Evolutionary conservation across 2,113 vertebrate genomes (phyloP).

Genomic region (Chionomys nivalis): DNA sequence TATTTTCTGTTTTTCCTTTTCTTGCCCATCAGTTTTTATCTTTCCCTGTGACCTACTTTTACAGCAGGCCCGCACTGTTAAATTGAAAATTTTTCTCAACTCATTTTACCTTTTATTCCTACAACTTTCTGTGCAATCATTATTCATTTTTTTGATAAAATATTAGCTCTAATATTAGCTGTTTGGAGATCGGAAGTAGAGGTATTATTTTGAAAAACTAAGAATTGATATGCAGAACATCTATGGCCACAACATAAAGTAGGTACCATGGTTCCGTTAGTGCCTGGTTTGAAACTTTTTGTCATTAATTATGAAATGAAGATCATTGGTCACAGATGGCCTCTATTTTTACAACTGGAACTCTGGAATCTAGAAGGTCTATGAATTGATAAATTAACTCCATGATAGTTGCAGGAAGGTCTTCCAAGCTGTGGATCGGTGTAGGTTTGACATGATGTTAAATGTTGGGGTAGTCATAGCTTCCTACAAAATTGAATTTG

Average conservation of each 20-base stretch:
- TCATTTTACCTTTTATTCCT: neutral
- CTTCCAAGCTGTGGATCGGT: neutral
- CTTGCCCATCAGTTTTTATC: neutral
- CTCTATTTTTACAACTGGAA: conserved; percentile 46
- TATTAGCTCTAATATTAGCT: neutral
- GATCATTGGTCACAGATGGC: neutral
- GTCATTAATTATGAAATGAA: neutral
- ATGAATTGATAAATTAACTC: neutral
- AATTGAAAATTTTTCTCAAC: conserved; percentile 15
- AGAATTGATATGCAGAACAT: neutral
- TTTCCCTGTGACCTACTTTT: conserved; percentile 30
- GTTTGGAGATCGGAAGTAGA: neutral
- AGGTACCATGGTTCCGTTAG: neutral
- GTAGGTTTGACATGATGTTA: neutral
- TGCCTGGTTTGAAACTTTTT: neutral
- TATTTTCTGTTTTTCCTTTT: conserved; percentile 50
- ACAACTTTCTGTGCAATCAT: neutral
- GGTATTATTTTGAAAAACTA: neutral
- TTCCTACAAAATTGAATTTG: neutral
- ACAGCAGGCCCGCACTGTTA: neutral
- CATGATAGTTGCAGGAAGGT: neutral
- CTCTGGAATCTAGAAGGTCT: neutral
- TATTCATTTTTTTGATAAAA: conserved; percentile 11
- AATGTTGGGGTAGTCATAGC: neutral
- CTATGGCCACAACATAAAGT: neutral